Conservation (phyloP, 2,113 vertebrate species). For the Prunella himalayana region DNA sequence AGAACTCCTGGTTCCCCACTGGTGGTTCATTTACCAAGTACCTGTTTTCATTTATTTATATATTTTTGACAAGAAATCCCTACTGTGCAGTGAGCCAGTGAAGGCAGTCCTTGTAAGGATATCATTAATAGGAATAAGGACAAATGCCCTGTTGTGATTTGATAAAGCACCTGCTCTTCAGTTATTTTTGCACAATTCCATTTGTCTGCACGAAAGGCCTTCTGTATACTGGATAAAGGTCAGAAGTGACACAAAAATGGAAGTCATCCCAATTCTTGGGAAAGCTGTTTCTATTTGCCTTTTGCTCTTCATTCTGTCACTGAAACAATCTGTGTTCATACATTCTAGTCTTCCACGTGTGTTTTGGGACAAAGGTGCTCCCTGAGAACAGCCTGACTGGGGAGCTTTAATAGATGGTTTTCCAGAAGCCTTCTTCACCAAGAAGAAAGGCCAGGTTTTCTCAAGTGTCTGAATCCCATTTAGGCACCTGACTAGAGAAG, state of each 20-base stretch:
- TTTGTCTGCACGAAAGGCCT: not conserved
- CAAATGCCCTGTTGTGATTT: not conserved
- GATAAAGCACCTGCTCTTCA: not conserved
- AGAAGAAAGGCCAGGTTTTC: not conserved
- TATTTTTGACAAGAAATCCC: not conserved
- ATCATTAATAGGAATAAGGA: not conserved
- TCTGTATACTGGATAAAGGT: not conserved
- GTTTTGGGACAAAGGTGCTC: not conserved
- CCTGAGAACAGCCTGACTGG: not conserved
- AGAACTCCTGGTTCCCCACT: not conserved
- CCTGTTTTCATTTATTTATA: not conserved
- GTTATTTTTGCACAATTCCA: not conserved
- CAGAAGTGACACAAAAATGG: not conserved
- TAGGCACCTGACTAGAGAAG: not conserved
- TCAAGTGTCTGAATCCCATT: not conserved
- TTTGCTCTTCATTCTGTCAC: not conserved
- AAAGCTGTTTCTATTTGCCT: not conserved
- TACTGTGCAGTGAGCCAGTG: not conserved
- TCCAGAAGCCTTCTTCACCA: not conserved
- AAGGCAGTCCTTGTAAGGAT: not conserved
- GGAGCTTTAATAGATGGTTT: not conserved
- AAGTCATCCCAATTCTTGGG: not conserved
- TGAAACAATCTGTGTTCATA: not conserved
- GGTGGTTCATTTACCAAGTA: not conserved
- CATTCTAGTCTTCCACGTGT: not conserved